Evolutionary conservation across 1,140 invertebrate species (phyloP).

Genomic region (Drosophila takahashii): DNA sequence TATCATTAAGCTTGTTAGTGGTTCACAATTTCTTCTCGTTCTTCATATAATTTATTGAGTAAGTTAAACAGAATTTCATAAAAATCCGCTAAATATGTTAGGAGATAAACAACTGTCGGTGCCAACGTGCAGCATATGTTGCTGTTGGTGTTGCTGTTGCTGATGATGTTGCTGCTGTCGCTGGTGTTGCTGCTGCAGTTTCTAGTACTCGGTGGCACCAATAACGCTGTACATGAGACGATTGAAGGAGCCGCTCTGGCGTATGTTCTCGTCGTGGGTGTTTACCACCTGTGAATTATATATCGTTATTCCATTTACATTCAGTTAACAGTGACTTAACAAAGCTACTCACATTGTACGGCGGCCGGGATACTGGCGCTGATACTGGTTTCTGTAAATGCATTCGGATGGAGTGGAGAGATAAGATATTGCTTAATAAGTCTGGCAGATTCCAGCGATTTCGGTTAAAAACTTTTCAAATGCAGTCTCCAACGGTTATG

Average conservation of each 20-base stretch:
- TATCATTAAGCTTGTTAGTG: constrained; percentile 66
- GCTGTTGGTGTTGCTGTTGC: constrained; percentile 6
- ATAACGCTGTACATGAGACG: constrained; percentile 95
- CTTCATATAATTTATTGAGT: constrained; percentile 76
- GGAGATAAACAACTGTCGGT: constrained; percentile 63
- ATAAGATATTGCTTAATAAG: constrained; percentile 18
- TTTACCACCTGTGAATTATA: constrained; percentile 76
- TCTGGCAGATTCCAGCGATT: constrained; percentile 24
- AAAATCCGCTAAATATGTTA: constrained; percentile 80
- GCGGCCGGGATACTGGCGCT: constrained; percentile 81
- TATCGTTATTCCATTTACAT: not conserved
- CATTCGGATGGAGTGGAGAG: constrained; percentile 22
- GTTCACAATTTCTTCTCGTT: constrained; percentile 54
- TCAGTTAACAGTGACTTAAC: not conserved
- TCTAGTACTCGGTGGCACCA: constrained; percentile 90
- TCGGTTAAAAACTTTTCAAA: constrained; percentile 31
- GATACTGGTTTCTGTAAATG: constrained; percentile 78
- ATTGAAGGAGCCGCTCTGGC: constrained; percentile 96
- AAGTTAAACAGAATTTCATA: constrained; percentile 80
- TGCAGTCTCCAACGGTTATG: constrained; percentile 58
- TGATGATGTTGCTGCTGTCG: constrained; percentile 40
- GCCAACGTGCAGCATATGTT: constrained; percentile 52
- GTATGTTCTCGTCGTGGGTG: constrained; percentile 90
- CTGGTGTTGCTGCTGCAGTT: constrained; percentile 46
- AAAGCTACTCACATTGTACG: constrained; percentile 81